A percentile compares a stretch with the other conserved stretches of the same genome.
These are phyloP conservation scores for Tetramorium bicarinatum DNA, from an alignment of 2,888 invertebrate species.

Conservation along the genomic window DNA sequence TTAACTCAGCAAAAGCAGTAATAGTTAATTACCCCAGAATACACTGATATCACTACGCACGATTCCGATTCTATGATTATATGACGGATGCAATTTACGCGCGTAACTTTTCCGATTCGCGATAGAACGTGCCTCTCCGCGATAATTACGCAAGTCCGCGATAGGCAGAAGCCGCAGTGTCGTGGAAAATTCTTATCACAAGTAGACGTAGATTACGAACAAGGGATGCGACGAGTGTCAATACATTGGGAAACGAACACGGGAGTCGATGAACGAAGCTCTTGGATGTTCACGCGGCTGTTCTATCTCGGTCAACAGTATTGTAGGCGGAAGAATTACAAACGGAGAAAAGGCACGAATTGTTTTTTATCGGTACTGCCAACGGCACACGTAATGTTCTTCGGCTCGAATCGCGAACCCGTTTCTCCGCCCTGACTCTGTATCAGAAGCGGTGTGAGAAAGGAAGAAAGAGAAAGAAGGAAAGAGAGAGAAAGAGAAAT, in stretches of 20 bases:
- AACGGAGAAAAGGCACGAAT: slow-evolving; percentile 49
- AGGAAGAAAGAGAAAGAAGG: slow-evolving; percentile 4
- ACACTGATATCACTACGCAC: slow-evolving; percentile 14
- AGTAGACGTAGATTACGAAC: background rate
- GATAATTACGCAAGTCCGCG: background rate
- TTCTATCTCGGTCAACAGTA: slow-evolving; percentile 30
- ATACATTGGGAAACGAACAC: background rate
- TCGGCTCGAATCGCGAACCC: slow-evolving; percentile 25
- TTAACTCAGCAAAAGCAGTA: slow-evolving; percentile 36
- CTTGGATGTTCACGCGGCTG: slow-evolving; percentile 9
- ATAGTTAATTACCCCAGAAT: slow-evolving; percentile 33
- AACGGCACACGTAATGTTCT: slow-evolving; percentile 54
- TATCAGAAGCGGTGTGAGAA: slow-evolving; percentile 2
- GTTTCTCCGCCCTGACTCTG: slow-evolving; percentile 30
- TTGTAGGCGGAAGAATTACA: slow-evolving; percentile 58
- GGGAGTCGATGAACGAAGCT: background rate
- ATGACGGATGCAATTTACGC: background rate
- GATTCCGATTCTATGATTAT: slow-evolving; percentile 7
- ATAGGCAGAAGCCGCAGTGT: background rate
- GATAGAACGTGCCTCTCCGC: background rate
- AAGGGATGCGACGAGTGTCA: background rate
- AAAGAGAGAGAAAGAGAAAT: slow-evolving; percentile 11
- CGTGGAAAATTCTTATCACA: background rate
- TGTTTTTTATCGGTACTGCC: slow-evolving; percentile 27
- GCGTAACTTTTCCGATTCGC: background rate